Evolutionary conservation across 2,113 vertebrate species (phyloP), one percentile per base, ranked within the genome.

Genomic region (Podocnemis expansa): DNA sequence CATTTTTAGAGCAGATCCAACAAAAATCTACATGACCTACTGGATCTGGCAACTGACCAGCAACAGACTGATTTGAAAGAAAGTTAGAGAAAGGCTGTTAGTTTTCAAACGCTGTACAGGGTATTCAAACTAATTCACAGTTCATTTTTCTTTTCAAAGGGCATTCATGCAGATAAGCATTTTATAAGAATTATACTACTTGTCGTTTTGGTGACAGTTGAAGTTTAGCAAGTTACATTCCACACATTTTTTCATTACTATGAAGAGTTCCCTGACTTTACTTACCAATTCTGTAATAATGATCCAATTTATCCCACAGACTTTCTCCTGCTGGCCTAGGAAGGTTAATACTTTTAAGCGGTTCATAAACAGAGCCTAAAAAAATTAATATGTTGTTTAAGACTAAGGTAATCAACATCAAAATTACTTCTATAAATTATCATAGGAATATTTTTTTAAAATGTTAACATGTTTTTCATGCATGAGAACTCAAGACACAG

Each of bases 361-460:
- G 99, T 98, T 99, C 99, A 98, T 99, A 99, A 95, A 99, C 99
- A 86, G 99, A 99, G 84, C 98, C 99, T 99, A 96, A 96, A 93
- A 95, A 89, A 92, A 83, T 75, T 8, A 85, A 51, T 6, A 60
- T 19, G 17, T 55, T 49, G 45, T 70, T 88, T 54, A 91, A 1
- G 87, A 80, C 38, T 80, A 67, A 2, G 11, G 89, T 85, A 91
- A 56, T 85, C 12, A 94, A 91, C 9, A 80, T 76, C 14, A 80
- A 78, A 96, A 87, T 79, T 45, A 78, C 7, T 49, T 85, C 45
- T 10, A 27, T 73, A 85, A 63, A 19, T 76, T 91, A 24, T 49
- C 8, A 29, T 63, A 45, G 49, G 81, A 84, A 41, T 45, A 82
- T 4, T 83, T 17, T 5, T 82, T 85, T 78, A 78, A 79, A 73